These are phyloP conservation scores for Beris chalybata DNA, from an alignment of 2,888 invertebrate species.

Conservation along the genomic window DNA sequence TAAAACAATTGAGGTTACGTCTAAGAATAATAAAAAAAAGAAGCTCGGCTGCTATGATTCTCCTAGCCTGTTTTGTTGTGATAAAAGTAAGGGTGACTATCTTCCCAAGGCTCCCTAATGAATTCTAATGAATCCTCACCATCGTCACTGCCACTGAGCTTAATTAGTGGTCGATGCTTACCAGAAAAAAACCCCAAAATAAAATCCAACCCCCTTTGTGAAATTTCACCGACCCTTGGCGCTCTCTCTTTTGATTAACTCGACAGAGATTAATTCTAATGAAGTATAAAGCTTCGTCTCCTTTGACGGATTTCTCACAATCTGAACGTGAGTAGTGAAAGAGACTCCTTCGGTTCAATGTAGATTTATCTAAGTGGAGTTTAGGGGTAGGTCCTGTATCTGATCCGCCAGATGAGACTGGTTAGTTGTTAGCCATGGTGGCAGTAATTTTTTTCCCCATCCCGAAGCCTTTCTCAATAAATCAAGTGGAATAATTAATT, in stretches of 20 bases:
- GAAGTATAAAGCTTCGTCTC: too few species aligned
- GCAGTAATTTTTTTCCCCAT: not conserved
- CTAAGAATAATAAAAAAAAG: not conserved
- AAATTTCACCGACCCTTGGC: not conserved
- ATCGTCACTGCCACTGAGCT: too few species aligned
- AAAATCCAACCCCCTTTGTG: not conserved
- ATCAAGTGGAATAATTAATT: conserved; percentile 15
- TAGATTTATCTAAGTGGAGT: too few species aligned
- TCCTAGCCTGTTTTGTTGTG: not conserved
- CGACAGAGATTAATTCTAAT: too few species aligned
- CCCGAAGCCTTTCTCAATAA: conserved; percentile 6
- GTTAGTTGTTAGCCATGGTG: not conserved
- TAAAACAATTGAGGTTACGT: conserved; percentile 1
- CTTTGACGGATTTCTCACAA: too few species aligned
- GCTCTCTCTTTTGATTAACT: too few species aligned
- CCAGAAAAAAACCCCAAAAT: too few species aligned
- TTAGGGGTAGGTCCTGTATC: too few species aligned
- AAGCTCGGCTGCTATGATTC: not conserved
- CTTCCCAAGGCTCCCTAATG: conserved; percentile 1
- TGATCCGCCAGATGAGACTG: too few species aligned
- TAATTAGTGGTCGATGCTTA: too few species aligned
- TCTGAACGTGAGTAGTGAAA: too few species aligned
- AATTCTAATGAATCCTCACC: conserved; percentile 10
- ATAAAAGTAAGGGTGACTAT: not conserved
- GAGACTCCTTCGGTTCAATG: too few species aligned